Base-by-base conservation (phyloP, 2,888 invertebrate species). In the Fragum fragum region DNA sequence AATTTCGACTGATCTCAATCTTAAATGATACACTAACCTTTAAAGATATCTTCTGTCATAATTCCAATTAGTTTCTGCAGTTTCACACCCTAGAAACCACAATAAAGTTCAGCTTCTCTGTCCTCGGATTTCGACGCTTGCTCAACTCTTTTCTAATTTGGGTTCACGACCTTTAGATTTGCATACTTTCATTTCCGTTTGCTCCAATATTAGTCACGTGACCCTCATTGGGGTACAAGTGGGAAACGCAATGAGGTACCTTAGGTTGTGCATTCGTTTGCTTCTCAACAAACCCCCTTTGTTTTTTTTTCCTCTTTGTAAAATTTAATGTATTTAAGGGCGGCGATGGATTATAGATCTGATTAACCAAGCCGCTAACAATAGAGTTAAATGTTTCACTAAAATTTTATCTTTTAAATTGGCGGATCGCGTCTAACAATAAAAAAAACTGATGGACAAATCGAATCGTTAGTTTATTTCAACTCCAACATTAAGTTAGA, bases 1-100 rank as follows among this genome's bases (percentile, higher is more conserved):
- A 59, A 73, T 53, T 71, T 5, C 11, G 29, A 21, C 3, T 28
- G 66, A 70, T 73, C 39, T 28, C 9, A 14, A 6, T 57, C 76
- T 82, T 68, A 63, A 71, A 61, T 18, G 21, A 69, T 73, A 81
- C 57, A 76, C 81, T 52, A 79, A 91, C 91, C 91, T 91, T 91
- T 91, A 61, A 91, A 91, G 73, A 89, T 82, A 59, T 89, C 89
- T 76, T 91, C 89, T 75, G 91, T 87, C 89, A 91, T 91, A 55
- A 72, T 83, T 78, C 79, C 69, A 47, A 69, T 75, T 70, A 68
- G 74, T 70, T 79, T 75, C 73, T 73, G 73, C 52, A 75, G 57
- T 39, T 68, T n/a, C 39, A 70, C 57, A 29, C n/a, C 32, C 5
- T 72, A 57, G 68, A 77, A 81, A 80, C 79, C 55, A 21, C 26